Base-by-base conservation (phyloP, 2,113 vertebrate genomes). In the Siniperca chuatsi region DNA sequence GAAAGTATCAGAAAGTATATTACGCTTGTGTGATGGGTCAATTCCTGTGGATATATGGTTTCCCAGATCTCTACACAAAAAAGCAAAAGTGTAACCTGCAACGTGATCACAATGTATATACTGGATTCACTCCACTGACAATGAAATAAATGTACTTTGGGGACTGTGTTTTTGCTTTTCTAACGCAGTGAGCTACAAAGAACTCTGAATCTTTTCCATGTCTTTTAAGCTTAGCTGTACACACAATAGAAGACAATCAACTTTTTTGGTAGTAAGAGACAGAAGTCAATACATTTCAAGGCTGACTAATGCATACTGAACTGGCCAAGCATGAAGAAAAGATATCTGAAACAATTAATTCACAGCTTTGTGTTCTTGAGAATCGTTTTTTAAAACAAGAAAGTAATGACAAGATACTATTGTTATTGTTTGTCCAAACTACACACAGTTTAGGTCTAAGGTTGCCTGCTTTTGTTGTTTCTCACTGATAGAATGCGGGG, bases 81-180 rank as follows among this genome's bases (percentile, higher is more conserved):
- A 48, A 0, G 37, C 18, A 6, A 21, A 33, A 75, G 33, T 72
- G 54, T 40, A 54, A 83, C 73, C 81, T 75, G 78, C 15, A 62
- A 18, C 52, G 46, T 42, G 55, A 75, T 75, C 76, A 23, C 18
- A 40, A 21, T 21, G 35, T 57, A 48, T n/a, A 55, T 11, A 72
- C 35, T 37, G 48, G 42, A 57, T 89, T 21, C 33, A 62, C 40
- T 50, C 37, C 71, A 61, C 23, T 62, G 62, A 78, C 29, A 37
- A 48, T 48, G 18, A 66, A 33, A 69, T 44, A 35, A 40, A 78
- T 8, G 6, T 12, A 70, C 8, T 54, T 69, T 55, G 15, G 16
- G 18, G 54, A 33, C 60, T 61, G 57, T 67, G 40, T 23, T 78
- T 54, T 73, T 73, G 25, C 50, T 82, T 79, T 75, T 42, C 23